Base-by-base conservation (phyloP, 92 coral and sea anemone genomes). In the Virgularia gustaviana region DNA sequence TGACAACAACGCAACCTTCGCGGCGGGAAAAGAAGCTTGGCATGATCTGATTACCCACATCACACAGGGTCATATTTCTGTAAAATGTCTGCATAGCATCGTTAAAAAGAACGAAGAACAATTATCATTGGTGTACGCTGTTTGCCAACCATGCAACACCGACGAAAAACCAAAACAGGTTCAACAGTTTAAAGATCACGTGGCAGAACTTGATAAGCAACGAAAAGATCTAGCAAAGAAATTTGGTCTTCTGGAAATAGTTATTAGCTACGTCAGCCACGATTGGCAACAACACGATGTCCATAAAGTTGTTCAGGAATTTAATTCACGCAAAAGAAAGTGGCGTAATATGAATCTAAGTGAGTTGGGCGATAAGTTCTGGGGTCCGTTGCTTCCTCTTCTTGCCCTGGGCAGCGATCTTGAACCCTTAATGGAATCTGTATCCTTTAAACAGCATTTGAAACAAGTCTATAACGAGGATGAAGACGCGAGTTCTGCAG, bases 381-480 rank as follows among this genome's bases (percentile, higher is more conserved):
- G 78, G 78, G 78, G 66, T 1, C 0, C 71, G 2, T 60, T 71
- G 27, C 32, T 33, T 5, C 35, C 49, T n/a, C 38, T 72, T 22
- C 27, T 57, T 36, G 71, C 55, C 1, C 25, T 19, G 15, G 78
- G 66, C 55, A 68, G 27, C 20, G 13, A 20, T 7, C 25, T 72
- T 24, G 3, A 35, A 15, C 42, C 12, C 1, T n/a, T 72, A 0
- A n/a, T n/a, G n/a, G n/a, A n/a, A n/a, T n/a, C n/a, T n/a, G n/a
- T n/a, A n/a, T n/a, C n/a, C n/a, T n/a, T n/a, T n/a, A n/a, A n/a
- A n/a, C n/a, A n/a, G n/a, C n/a, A n/a, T n/a, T n/a, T n/a, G n/a
- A n/a, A n/a, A n/a, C 32, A 9, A 28, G n/a, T n/a, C n/a, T n/a
- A n/a, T n/a, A n/a, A n/a, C n/a, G n/a, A 58, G 37, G 65, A 58